Evolutionary conservation across 2,113 vertebrate genomes (phyloP).

Genomic region (Melanocharis versteri): DNA sequence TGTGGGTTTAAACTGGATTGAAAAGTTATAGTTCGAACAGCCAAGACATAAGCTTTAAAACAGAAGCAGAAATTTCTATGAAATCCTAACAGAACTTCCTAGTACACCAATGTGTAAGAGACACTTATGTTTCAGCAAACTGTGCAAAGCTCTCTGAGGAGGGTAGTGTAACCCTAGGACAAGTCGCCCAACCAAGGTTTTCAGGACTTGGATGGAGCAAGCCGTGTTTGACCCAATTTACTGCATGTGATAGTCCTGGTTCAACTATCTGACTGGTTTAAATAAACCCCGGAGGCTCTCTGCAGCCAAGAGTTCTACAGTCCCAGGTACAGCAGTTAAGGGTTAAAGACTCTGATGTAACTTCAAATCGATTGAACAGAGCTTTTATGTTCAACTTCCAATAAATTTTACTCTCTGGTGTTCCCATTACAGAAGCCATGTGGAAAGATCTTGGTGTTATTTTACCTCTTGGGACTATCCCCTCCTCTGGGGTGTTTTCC

Average conservation of each 20-base stretch:
- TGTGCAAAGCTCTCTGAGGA: neutral
- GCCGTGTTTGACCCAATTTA: fast-evolving
- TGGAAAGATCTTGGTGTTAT: neutral
- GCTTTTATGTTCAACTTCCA: neutral
- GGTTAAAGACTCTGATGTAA: neutral
- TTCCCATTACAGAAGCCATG: neutral
- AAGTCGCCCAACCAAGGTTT: neutral
- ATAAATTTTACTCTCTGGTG: neutral
- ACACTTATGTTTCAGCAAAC: neutral
- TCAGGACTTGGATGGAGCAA: neutral
- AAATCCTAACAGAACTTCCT: neutral
- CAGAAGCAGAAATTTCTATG: neutral
- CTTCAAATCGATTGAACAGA: neutral
- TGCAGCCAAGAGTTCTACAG: neutral
- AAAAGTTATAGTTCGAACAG: neutral
- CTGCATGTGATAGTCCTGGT: neutral
- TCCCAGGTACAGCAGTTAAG: neutral
- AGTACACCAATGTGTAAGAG: neutral
- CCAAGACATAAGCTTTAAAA: neutral
- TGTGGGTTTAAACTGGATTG: neutral
- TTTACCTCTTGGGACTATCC: neutral
- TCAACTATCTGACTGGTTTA: neutral
- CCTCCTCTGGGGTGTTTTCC: neutral
- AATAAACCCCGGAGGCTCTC: neutral
- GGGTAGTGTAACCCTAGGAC: neutral